phyloP scores from a whole-genome alignment of 2,113 vertebrate genomes.

The Prinia subflava region DNA sequence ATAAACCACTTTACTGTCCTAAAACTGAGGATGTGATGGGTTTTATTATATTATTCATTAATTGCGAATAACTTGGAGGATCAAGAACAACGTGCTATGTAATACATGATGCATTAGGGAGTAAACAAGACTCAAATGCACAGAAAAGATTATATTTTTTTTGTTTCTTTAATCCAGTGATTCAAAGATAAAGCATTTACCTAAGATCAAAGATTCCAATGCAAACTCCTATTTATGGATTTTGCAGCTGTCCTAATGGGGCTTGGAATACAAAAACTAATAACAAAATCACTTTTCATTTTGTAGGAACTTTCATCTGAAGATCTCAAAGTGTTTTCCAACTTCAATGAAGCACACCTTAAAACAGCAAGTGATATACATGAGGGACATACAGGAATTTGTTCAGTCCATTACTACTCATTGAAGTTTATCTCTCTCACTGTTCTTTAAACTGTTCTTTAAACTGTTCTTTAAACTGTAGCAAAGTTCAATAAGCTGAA shows the following conservation, averaged over 20 bases:
- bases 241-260: background rate
- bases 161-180: background rate
- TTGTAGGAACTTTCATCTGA: background rate
- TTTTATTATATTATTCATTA: background rate
- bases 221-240: background rate
- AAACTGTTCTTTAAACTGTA: background rate
- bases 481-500: background rate
- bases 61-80: background rate
- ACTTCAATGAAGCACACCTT: background rate
- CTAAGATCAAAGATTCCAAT: background rate
- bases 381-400: background rate
- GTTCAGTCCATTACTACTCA: background rate
- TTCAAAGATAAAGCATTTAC: background rate
- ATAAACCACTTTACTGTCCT: background rate
- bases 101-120: background rate
- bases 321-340: background rate
- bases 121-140: background rate
- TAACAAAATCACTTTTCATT: background rate
- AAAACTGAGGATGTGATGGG: background rate
- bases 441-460: background rate
- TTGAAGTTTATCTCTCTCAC: background rate
- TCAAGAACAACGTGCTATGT: background rate
- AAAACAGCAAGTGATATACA: background rate
- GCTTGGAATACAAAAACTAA: background rate
- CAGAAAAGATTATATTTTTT: background rate